Base-by-base conservation (phyloP, 2,797 vertebrate species). In the Phataginus tetradactyla region DNA sequence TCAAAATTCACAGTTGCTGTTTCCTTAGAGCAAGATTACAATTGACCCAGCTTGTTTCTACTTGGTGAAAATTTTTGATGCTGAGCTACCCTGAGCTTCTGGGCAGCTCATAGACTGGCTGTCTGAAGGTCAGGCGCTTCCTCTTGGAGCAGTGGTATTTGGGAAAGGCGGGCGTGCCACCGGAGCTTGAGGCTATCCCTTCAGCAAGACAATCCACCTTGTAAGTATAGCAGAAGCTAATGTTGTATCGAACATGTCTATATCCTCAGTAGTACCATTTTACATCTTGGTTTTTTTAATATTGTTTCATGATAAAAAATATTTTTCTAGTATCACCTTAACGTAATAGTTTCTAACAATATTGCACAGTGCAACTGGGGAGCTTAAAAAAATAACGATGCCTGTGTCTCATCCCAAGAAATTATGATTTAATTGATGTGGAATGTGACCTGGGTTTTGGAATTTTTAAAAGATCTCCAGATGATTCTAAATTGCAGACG, bases 381-480 rank as follows among this genome's bases (percentile, higher is more conserved):
- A 92, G 7, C 66, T 86, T 93, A n/a, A 96, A 89, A 61, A 86
- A 93, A 75, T 83, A 71, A 66, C 8, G 20, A 39, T 45, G 7
- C 12, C 25, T 81, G 1, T 81, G 66, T 14, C 45, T 95, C 23
- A 78, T 53, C 7, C 23, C 21, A 21, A 75, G 49, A 91, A 91
- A 68, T 85, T 92, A 80, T 84, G 21, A 69, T 72, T 80, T 96
- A 51, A 86, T 39, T 79, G n/a, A 4, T 59, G 12, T 39, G 13
- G 81, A 95, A 71, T 72, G 32, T 63, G 29, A 88, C 45, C 32
- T 42, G 17, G 42, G 25, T 7, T 91, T 90, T 72, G 25, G 37
- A 84, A 74, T 72, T 78, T 87, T 90, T 32, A 51, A 80, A 87
- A 66, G 61, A 61, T 78, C 61, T 53, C 32, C 8, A 90, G 25